Conservation (phyloP, 1,140 invertebrate species). For the Zaprionus africanus region DNA sequence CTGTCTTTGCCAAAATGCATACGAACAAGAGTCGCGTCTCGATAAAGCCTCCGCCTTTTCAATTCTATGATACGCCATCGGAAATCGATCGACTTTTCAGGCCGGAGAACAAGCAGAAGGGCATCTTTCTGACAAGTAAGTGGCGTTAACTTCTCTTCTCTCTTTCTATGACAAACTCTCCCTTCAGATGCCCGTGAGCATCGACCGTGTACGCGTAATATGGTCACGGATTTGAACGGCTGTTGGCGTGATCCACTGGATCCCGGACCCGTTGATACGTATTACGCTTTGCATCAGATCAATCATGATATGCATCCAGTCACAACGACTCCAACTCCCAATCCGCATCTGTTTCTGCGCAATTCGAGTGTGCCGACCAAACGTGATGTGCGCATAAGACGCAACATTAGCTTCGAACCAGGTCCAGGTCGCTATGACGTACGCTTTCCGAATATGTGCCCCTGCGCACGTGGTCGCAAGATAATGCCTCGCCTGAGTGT, state of each 20-base stretch:
- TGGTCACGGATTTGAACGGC: slow-evolving; percentile 37
- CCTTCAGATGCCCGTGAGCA: slow-evolving; percentile 68
- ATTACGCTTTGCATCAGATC: slow-evolving; percentile 32
- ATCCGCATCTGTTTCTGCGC: slow-evolving; percentile 68
- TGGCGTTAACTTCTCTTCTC: neutral
- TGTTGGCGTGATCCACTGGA: slow-evolving; percentile 66
- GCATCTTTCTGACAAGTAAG: slow-evolving; percentile 73
- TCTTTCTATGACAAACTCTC: neutral
- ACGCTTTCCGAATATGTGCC: slow-evolving; percentile 57
- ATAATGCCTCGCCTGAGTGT: slow-evolving; percentile 48
- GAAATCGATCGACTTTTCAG: slow-evolving; percentile 49
- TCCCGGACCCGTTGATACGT: slow-evolving; percentile 61
- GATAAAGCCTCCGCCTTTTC: slow-evolving; percentile 46
- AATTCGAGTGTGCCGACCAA: slow-evolving; percentile 58
- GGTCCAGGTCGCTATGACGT: slow-evolving; percentile 67
- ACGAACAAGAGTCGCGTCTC: slow-evolving; percentile 42
- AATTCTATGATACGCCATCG: slow-evolving; percentile 62
- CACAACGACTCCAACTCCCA: slow-evolving; percentile 15
- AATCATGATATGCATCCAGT: slow-evolving; percentile 9
- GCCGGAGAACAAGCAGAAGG: slow-evolving; percentile 62
- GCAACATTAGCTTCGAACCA: slow-evolving; percentile 62
- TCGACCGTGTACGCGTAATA: slow-evolving; percentile 48
- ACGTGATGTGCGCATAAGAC: slow-evolving; percentile 6
- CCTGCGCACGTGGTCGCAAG: slow-evolving; percentile 48
- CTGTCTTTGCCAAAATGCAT: slow-evolving; percentile 58